phyloP scores from a whole-genome alignment of 2,797 vertebrate species.

The Psittacula echo region DNA sequence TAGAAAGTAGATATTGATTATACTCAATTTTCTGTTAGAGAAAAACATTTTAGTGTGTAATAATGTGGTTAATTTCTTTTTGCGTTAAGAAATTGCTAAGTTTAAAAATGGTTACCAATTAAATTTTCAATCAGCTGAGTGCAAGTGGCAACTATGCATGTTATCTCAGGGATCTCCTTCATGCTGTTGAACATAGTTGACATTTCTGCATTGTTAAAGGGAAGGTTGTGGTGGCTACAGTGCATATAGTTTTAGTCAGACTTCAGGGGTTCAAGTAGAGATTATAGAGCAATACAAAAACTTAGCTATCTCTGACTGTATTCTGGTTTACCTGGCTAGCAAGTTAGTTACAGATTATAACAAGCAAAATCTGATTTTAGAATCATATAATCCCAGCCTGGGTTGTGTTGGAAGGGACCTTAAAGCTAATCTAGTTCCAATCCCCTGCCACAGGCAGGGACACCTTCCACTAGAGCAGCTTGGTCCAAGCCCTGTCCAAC shows the following conservation, averaged over 20 bases:
- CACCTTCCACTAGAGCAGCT: not conserved
- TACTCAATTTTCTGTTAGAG: not conserved
- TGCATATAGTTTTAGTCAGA: not conserved
- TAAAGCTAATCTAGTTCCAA: not conserved
- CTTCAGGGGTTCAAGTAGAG: not conserved
- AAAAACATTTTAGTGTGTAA: not conserved
- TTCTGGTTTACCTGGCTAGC: not conserved
- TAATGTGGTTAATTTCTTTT: not conserved
- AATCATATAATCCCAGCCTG: not conserved
- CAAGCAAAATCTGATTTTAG: not conserved
- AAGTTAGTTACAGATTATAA: not conserved
- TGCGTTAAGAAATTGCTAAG: not conserved
- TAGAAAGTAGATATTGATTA: not conserved
- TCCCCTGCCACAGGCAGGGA: not conserved
- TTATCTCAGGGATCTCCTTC: not conserved
- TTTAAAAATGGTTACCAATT: not conserved
- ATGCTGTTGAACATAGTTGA: not conserved
- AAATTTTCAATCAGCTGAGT: not conserved
- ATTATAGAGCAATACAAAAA: not conserved
- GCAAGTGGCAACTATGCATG: too few species aligned
- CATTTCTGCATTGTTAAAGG: not conserved
- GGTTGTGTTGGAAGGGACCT: not conserved
- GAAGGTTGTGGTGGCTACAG: not conserved
- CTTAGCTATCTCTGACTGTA: not conserved
- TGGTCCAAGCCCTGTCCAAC: not conserved